Evolutionary conservation across 2,797 vertebrate species (phyloP).

Genomic region (Valencia hispanica): DNA sequence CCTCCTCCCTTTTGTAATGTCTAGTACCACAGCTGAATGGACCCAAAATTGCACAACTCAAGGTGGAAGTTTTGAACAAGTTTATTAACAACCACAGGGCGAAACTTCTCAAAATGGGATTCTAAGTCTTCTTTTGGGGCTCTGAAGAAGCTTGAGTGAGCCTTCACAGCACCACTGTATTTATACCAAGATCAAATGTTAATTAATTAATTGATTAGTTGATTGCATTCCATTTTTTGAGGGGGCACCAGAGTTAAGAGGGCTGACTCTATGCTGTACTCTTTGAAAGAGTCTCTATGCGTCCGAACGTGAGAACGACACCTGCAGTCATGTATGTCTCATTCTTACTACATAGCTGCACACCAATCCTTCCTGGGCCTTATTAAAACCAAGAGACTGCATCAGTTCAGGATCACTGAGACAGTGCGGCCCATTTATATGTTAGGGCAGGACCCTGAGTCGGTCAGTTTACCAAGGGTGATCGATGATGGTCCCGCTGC

Average conservation of each 20-base stretch:
- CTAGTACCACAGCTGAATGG: not conserved
- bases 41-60: not conserved
- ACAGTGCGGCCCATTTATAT: constrained; percentile 80
- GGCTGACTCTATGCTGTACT: not conserved
- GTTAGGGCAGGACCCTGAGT: constrained; percentile 76
- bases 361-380: constrained; percentile 66
- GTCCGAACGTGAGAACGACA: not conserved
- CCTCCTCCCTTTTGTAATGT: not conserved
- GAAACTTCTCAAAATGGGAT: not conserved
- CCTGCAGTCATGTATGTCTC: not conserved
- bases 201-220: not conserved
- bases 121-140: not conserved
- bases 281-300: not conserved
- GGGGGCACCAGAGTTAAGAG: not conserved
- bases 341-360: constrained; percentile 36
- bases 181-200: not conserved
- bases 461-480: constrained; percentile 79
- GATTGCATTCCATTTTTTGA: not conserved
- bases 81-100: not conserved
- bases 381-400: constrained; percentile 78
- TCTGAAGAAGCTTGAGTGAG: not conserved
- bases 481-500: constrained; percentile 82
- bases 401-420: constrained; percentile 77
- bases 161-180: too few species aligned
- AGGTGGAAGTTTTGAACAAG: not conserved